Percentiles rank a stretch among this genome's conserved stretches.
Conservation (phyloP, 2,113 vertebrate species). For the Phalacrocorax pelagicus region DNA sequence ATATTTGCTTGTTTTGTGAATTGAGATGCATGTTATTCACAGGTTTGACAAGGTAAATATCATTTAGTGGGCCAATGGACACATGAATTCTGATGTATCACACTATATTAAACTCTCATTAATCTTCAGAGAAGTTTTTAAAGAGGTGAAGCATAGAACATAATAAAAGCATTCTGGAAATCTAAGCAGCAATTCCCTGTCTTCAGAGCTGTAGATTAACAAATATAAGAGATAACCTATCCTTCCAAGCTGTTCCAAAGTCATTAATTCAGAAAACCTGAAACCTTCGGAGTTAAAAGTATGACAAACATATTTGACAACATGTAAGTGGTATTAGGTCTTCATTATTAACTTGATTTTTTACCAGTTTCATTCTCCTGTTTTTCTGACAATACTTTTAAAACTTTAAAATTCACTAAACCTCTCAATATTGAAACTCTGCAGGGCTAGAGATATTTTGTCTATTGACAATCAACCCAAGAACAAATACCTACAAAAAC, state of each 20-base stretch:
- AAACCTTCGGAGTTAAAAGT: background rate
- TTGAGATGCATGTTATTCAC: background rate
- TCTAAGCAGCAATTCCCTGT: background rate
- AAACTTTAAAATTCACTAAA: background rate
- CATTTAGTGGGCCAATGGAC: background rate
- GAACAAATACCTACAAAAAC: background rate
- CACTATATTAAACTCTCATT: background rate
- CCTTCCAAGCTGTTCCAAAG: background rate
- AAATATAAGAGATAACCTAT: background rate
- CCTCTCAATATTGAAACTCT: background rate
- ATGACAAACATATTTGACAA: background rate
- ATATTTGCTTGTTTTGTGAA: background rate
- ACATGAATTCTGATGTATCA: background rate
- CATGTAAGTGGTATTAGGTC: background rate
- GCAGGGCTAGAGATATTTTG: background rate
- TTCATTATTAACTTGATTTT: background rate
- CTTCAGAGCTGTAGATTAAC: background rate
- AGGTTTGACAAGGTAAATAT: conserved; percentile 2
- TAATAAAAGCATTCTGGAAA: background rate
- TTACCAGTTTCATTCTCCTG: background rate
- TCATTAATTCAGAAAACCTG: background rate
- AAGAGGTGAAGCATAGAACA: background rate
- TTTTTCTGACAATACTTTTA: background rate
- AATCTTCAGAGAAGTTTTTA: background rate
- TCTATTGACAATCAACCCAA: background rate